Base-by-base conservation (phyloP, 1,140 invertebrate species). In the Heliothis subflexa region DNA sequence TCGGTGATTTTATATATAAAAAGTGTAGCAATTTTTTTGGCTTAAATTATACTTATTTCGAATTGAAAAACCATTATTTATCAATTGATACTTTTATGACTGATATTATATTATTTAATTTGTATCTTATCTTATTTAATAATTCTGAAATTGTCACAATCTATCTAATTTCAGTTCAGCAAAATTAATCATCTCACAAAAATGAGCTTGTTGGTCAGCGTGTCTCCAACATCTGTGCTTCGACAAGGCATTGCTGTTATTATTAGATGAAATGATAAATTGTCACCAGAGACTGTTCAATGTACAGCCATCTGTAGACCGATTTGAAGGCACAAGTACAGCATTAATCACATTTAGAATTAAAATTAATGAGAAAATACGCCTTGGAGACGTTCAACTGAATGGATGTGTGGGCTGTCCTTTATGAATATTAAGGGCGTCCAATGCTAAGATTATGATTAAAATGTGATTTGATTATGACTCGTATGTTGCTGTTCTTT, bases 201-300 rank as follows among this genome's bases (percentile, higher is more conserved):
- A 78, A 73, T 59, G n/a, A 18, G 47, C 25, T 2, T 40, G 75
- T 61, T 80, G 84, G 84, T 82, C 84, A 84, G 33, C 33, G 13
- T 62, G 81, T 83, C 85, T 71, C 1, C 10, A 74, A 45, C 85
- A 86, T 84, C 79, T 85, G 85, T 73, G 78, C 79, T 80, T 85
- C 80, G 81, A 84, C 82, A 76, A 78, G 83, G 80, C 84, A 81
- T n/a, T 61, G 70, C n/a, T 81, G 57, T 76, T 84, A 85, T 76
- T 83, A 85, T 86, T 85, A 83, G 79, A 78, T 79, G 47, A 75
- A 57, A 52, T 85, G 81, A 83, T 84, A 85, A 86, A 86, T 81
- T 84, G 81, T 82, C 79, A 82, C 61, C 25, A 16, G 49, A 57
- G 45, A 45, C 28, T 70, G 78, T 74, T 64, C n/a, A 54, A 25